Evolutionary conservation across 2,888 invertebrate species (phyloP), one percentile per base, ranked within the genome.

Genomic region (Agrenia bidenticulata): DNA sequence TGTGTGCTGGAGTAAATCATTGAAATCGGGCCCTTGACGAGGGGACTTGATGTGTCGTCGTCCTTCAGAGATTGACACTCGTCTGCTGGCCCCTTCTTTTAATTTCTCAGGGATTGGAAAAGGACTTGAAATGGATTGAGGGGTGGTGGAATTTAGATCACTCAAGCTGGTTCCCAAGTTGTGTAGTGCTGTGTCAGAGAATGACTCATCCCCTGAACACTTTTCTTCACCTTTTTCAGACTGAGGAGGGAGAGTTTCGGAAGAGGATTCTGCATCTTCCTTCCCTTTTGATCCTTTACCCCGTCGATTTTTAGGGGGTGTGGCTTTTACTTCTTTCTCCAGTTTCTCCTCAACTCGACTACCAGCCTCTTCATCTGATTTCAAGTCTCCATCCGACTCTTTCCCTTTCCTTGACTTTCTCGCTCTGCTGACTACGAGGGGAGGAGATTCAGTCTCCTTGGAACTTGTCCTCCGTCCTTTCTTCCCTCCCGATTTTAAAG

Each of bases 331-430:
- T 23, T 15, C 7, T 51, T 51, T 19, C 32, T 32, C 32, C n/a
- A 50, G 1, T 42, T 61, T 61, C 41, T 55, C 61, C 21, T 63
- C 63, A 41, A 50, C 58, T 24, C 23, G 23, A 19, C 5, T 39
- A 11, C 39, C 15, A 17, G 5, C 45, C n/a, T 45, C 19, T 45
- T 45, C 21, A 5, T 23, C 13, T 5, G 24, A 23, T 21, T 19
- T 45, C 15, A 15, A n/a, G 7, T 45, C 19, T 45, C 15, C 19
- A 4, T 42, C 13, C 11, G 27, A 26, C 19, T 11, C 41, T 54
- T 41, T 15, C 21, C 53, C 17, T 17, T 42, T 17, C 45, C 24
- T 17, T 11, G 13, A 15, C 41, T 61, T 61, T 27, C n/a, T 32
- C 11, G 11, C 32, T 11, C 32, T 32, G n/a, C n/a, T 32, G 19